Evolutionary conservation across 1,140 invertebrate genomes (phyloP).

Genomic region (Leguminivora glycinivorella): DNA sequence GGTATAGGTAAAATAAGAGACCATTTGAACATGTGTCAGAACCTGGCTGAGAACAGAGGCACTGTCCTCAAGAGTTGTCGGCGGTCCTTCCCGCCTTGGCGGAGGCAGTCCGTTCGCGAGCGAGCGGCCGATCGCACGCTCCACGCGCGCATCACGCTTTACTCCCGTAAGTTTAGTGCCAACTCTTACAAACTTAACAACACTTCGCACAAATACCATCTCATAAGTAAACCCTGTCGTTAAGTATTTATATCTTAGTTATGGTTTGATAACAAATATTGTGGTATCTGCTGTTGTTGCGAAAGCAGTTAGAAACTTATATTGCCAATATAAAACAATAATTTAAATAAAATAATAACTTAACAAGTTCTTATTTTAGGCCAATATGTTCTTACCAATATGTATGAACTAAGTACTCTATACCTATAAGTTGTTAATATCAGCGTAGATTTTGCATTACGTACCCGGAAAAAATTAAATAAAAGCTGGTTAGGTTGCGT

Average conservation of each 20-base stretch:
- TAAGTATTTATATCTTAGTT: neutral
- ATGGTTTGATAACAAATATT: neutral
- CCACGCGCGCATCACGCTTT: slow-evolving; percentile 30
- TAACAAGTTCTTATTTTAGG: too few species aligned
- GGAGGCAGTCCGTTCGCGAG: slow-evolving; percentile 35
- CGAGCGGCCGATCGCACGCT: slow-evolving; percentile 41
- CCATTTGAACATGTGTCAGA: neutral
- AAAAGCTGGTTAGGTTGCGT: too few species aligned
- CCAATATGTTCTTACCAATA: too few species aligned
- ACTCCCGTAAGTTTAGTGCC: slow-evolving; percentile 46
- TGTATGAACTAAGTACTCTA: too few species aligned
- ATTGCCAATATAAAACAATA: too few species aligned
- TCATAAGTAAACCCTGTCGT: neutral
- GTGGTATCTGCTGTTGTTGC: too few species aligned
- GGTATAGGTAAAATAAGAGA: neutral
- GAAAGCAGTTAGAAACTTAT: too few species aligned
- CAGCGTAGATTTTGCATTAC: too few species aligned
- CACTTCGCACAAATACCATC: slow-evolving; percentile 38
- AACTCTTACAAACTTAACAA: slow-evolving; percentile 30
- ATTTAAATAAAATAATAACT: too few species aligned
- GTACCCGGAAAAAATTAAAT: too few species aligned
- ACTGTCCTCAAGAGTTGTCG: neutral
- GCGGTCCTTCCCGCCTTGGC: neutral
- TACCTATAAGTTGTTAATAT: too few species aligned
- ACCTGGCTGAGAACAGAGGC: neutral